These are phyloP conservation scores for Macaria liturata DNA, from an alignment of 2,888 invertebrate species.

Conservation along the genomic window DNA sequence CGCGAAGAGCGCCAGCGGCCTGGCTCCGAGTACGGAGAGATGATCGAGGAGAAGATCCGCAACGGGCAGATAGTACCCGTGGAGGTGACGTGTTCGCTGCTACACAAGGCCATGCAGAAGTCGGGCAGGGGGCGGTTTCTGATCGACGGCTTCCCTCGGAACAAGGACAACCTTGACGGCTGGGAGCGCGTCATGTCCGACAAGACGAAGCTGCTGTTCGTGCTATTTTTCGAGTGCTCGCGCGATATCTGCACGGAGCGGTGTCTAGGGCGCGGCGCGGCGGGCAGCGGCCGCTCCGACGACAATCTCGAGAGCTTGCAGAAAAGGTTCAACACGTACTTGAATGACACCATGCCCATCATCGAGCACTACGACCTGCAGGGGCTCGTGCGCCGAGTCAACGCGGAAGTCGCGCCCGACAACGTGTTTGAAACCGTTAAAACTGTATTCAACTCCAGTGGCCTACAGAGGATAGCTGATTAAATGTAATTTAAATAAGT, in stretches of 20 bases:
- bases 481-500: constrained; percentile 46
- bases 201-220: constrained; percentile 92
- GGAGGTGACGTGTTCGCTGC: constrained; percentile 97
- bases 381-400: constrained; percentile 89
- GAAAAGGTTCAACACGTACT: constrained; percentile 94
- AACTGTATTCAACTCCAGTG: constrained; percentile 71
- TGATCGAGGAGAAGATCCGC: constrained; percentile 95
- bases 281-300: constrained; percentile 95
- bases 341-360: constrained; percentile 94
- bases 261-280: constrained; percentile 93
- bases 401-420: constrained; percentile 86
- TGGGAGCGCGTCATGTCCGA: constrained; percentile 94
- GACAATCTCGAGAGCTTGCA: constrained; percentile 95
- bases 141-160: constrained; percentile 99
- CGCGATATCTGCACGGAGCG: constrained; percentile 92
- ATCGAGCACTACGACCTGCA: constrained; percentile 90
- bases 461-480: constrained; percentile 53
- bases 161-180: constrained; percentile 97
- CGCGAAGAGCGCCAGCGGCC: constrained; percentile 94
- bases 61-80: constrained; percentile 99
- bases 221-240: constrained; percentile 96
- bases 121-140: constrained; percentile 90
- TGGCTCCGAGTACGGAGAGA: constrained; percentile 93
- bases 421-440: constrained; percentile 86
- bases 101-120: constrained; percentile 91